Evolutionary conservation across 2,113 vertebrate genomes (phyloP), one percentile per base, ranked within the genome.

Genomic region (Lathamus discolor): DNA sequence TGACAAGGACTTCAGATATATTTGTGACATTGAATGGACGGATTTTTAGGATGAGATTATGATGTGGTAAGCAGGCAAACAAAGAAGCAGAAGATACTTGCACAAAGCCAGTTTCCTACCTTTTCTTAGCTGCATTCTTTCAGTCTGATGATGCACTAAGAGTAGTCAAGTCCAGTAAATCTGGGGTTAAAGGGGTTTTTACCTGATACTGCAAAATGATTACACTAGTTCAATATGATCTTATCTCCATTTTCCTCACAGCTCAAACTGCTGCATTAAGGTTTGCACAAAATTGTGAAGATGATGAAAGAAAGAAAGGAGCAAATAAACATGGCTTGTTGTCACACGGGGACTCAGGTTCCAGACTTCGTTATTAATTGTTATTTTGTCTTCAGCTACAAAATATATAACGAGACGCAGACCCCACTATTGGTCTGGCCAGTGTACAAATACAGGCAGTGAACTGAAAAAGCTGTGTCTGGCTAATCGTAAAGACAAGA

Each of bases 1-100:
- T 90, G 90, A 90, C 92, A 83, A 75, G 88, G 96, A 88, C 96
- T 93, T 95, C 90, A 73, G 77, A 66, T 63, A 33, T 70, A 78
- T 91, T 90, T 46, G 54, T 87, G 94, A 81, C 54, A 49, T 93
- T 96, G 94, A 95, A 94, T 97, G 93, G 96, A 94, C 0, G 3
- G 62, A 1, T 83, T 96, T 97, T 95, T 92, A 78, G 94, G 83
- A 88, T 91, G 92, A 43, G 81, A 74, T 90, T 88, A 62, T 79
- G 90, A 85, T 95, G 96, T 83, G 75, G 84, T 54, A 57, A 79
- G 86, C 55, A 48, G 70, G 70, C 82, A 91, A 83, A 59, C 80
- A 83, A 95, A 90, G 78, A n/a, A 55, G n/a, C 55, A 68, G 9
- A 27, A 55, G 74, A 93, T n/a, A 43, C 43, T 63, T 73, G 57